Evolutionary conservation across 1,140 invertebrate genomes (phyloP).

Genomic region (roundworm (Caenorhabditis elegans)): DNA sequence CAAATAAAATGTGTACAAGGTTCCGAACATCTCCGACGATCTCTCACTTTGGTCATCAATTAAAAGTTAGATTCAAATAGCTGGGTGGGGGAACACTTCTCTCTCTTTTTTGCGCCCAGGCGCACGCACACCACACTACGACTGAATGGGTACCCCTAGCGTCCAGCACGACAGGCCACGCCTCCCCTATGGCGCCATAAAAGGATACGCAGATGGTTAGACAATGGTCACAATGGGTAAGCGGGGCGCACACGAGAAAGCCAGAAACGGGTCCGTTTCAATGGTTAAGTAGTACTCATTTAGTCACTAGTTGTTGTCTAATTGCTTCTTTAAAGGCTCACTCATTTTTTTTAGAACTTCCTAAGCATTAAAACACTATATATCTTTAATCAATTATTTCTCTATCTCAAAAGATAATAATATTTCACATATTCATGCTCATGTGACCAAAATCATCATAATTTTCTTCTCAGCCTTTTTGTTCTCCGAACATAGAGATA

Average conservation of each 20-base stretch:
- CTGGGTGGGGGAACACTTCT: background rate
- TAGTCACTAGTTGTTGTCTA: too few relatives aligned
- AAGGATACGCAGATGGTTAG: background rate
- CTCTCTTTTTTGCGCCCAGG: background rate
- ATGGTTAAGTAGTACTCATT: background rate
- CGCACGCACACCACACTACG: background rate
- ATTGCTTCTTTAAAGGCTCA: too few relatives aligned
- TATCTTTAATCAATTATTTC: too few relatives aligned
- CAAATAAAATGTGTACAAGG: background rate
- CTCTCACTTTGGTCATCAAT: background rate
- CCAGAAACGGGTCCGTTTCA: background rate
- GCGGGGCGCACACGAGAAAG: background rate
- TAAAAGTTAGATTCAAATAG: background rate
- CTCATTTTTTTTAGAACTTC: too few relatives aligned
- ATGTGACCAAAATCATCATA: too few relatives aligned
- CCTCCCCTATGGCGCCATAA: background rate
- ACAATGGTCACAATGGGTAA: background rate
- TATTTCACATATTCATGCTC: too few relatives aligned
- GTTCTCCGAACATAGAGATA: too few relatives aligned
- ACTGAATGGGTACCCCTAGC: background rate
- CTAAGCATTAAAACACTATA: too few relatives aligned
- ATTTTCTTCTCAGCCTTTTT: too few relatives aligned
- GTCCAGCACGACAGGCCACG: background rate
- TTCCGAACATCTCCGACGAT: background rate
- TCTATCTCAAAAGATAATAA: too few relatives aligned